Base-by-base conservation (phyloP, 2,797 vertebrate species). In the Heterohyrax brucei region DNA sequence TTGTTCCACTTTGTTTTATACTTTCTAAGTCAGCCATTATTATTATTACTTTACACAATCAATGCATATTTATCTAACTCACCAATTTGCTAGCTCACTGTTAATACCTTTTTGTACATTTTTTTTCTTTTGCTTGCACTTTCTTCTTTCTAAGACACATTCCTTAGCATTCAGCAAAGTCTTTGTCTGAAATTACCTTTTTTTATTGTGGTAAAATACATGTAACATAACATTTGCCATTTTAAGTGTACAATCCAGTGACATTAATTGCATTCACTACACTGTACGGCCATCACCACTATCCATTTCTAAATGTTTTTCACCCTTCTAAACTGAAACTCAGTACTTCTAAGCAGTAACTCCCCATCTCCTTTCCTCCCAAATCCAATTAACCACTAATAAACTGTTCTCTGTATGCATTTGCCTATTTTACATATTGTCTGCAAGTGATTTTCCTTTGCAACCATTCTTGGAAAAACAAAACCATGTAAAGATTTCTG, bases 1-100 rank as follows among this genome's bases (percentile, higher is more conserved):
- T 30, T 86, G 39, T 93, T 86, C 39, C 28, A 26, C 26, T 50
- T 86, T 76, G 59, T 56, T 80, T 68, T 76, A 73, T 76, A 73
- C 21, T 93, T 50, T 68, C 24, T 68, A 44, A 46, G 61, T 76
- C 50, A 86, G 26, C 59, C 50, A 70, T 80, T 39, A 39, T 70
- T 70, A 70, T 68, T 82, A 83, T 39, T 44, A 81, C 77, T 77
- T 72, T 21, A 83, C 16, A 77, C 4, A 87, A 75, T 89, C 46
- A 88, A 72, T 39, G 39, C 39, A 39, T 85, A 72, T 8, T 86
- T 89, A 44, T 39, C 86, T 86, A 93, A 89, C 62, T 86, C 48
- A 72, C 70, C 80, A 82, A 48, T 64, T 81, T 94, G 26, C 56
- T 92, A 30, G 13, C 28, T 30, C 61, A 83, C 12, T 18, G 26